Evolutionary conservation across 2,113 vertebrate species (phyloP).

Genomic region (Triplophysa rosa): DNA sequence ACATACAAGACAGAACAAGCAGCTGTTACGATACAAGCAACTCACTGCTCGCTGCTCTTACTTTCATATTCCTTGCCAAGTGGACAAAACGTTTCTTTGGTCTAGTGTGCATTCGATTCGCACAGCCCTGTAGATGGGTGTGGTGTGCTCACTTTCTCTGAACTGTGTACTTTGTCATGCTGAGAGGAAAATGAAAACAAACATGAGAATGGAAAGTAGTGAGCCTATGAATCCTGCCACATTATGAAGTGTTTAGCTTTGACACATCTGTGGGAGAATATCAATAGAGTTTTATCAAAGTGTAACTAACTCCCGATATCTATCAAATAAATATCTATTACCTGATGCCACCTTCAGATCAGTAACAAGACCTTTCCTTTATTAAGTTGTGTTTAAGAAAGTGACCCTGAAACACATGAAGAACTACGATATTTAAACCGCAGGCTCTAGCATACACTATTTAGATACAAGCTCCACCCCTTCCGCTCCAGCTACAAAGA

Average conservation of each 20-base stretch:
- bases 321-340: too few species aligned
- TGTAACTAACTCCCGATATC: neutral
- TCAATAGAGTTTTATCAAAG: neutral
- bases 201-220: neutral
- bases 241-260: neutral
- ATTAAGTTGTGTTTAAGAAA: too few species aligned
- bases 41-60: conserved; percentile 1
- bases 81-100: neutral
- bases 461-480: neutral
- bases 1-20: conserved; percentile 19
- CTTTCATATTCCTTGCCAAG: conserved; percentile 20
- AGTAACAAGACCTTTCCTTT: too few species aligned
- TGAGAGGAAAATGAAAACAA: conserved; percentile 52
- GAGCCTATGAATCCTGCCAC: neutral
- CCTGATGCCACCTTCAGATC: too few species aligned
- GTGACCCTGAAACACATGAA: neutral
- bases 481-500: neutral
- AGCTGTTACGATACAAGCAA: neutral
- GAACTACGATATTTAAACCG: neutral
- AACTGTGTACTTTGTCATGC: conserved; percentile 40
- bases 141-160: conserved; percentile 46
- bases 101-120: neutral
- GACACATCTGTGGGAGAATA: neutral
- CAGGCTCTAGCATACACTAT: neutral
- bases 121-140: conserved; percentile 48